Conservation (phyloP, 2,113 vertebrate genomes). For the Phrynocephalus versicolor region DNA sequence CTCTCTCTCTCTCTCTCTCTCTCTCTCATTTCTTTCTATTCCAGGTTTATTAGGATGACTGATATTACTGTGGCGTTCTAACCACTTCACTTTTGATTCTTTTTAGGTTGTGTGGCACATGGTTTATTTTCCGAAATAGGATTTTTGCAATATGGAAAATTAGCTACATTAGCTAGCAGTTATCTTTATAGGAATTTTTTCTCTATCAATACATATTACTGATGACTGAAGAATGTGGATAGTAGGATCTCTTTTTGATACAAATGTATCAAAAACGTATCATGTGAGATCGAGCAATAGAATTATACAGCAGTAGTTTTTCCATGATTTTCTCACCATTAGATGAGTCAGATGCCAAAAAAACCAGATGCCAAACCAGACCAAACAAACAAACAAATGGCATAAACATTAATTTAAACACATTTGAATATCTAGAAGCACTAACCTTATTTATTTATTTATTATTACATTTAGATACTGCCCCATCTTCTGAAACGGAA, state of each 20-base stretch:
- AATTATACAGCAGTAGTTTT: not conserved
- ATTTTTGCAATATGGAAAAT: not conserved
- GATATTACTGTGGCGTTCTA: not conserved
- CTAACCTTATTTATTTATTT: too few species aligned
- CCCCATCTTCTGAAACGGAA: too few species aligned
- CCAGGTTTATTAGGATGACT: not conserved
- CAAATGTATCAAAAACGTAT: not conserved
- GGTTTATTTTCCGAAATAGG: not conserved
- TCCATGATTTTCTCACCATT: too few species aligned
- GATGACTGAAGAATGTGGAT: not conserved
- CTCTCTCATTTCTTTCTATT: not conserved
- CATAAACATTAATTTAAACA: too few species aligned
- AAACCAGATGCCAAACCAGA: too few species aligned
- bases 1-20: too few species aligned
- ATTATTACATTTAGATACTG: too few species aligned
- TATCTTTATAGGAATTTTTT: not conserved
- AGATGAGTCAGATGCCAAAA: too few species aligned
- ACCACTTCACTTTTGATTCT: too few species aligned
- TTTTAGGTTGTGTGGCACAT: not conserved
- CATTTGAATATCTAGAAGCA: too few species aligned
- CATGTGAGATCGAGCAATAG: not conserved
- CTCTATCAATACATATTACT: not conserved
- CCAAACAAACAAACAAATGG: too few species aligned
- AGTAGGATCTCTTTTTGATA: not conserved
- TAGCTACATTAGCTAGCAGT: not conserved